Percentiles rank a stretch among this genome's conserved stretches.
These are phyloP conservation scores for Sycophaga agraensis DNA, from an alignment of 1,140 invertebrate species.

Conservation along the genomic window DNA sequence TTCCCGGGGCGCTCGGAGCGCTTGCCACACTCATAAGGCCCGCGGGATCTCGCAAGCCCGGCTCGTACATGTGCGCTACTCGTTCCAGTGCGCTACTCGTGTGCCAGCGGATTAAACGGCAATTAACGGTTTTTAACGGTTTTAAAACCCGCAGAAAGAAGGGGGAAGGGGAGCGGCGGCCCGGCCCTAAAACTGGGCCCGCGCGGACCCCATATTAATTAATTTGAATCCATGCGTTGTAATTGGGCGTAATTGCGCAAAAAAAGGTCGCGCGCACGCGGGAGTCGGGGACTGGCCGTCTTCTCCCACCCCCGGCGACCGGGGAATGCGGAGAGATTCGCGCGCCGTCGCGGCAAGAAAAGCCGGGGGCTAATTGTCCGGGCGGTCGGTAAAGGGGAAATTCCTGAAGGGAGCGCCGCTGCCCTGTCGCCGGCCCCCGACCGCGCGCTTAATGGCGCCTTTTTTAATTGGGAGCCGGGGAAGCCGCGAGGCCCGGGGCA, in stretches of 20 bases:
- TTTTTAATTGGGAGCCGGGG: no score
- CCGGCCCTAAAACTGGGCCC: neutral
- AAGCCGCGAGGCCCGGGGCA: no score
- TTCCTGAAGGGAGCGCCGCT: neutral
- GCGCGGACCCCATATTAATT: constrained; percentile 14
- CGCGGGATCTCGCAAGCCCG: no score
- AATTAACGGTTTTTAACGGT: constrained; percentile 22
- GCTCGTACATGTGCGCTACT: no score
- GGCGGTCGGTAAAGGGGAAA: neutral
- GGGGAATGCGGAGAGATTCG: neutral
- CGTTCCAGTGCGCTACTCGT: no score
- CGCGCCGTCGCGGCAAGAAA: neutral
- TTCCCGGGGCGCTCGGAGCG: no score
- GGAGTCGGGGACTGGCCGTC: no score
- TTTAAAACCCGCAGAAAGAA: no score
- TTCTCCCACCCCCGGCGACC: neutral
- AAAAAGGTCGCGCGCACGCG: neutral
- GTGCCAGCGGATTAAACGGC: constrained; percentile 15
- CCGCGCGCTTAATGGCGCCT: constrained; percentile 44
- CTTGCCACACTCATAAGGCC: neutral
- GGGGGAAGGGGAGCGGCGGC: no score
- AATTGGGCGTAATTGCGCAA: constrained; percentile 15
- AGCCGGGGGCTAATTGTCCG: neutral
- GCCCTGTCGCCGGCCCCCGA: no score
- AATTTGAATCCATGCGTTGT: constrained; percentile 21